Evolutionary conservation across 2,113 vertebrate genomes (phyloP).

Genomic region (Poeciliopsis occidentalis): DNA sequence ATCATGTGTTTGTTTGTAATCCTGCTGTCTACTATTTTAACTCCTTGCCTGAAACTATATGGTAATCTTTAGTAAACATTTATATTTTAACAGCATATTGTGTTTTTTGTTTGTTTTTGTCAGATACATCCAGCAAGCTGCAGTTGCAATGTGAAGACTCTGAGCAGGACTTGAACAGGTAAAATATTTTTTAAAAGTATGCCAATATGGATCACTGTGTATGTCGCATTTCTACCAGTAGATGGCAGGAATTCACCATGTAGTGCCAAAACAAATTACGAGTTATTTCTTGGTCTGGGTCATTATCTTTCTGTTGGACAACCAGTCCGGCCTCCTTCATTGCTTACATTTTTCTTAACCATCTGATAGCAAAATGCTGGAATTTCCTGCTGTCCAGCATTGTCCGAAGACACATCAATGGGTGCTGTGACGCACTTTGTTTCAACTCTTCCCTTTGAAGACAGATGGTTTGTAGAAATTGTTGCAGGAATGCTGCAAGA

Average conservation of each 20-base stretch:
- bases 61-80: too few species aligned
- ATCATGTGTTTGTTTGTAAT: background rate
- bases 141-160: constrained; percentile 75
- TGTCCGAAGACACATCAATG: background rate
- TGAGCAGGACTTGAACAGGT: constrained; percentile 71
- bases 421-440: background rate
- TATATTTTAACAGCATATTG: too few species aligned
- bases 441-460: background rate
- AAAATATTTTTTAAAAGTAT: background rate
- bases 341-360: background rate
- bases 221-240: constrained; percentile 33
- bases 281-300: background rate
- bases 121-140: too few species aligned
- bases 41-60: background rate
- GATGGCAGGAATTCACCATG: constrained; percentile 47
- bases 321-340: background rate
- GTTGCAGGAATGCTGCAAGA: background rate
- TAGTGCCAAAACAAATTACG: background rate
- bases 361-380: background rate
- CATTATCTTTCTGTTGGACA: background rate
- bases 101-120: too few species aligned
- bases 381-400: background rate
- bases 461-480: too few species aligned
- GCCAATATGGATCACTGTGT: background rate
- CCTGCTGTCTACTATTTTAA: background rate